A percentile compares a stretch with the other conserved stretches of the same genome.
phyloP scores from a whole-genome alignment of 2,797 vertebrate species.

The Lagocephalus sceleratus region DNA sequence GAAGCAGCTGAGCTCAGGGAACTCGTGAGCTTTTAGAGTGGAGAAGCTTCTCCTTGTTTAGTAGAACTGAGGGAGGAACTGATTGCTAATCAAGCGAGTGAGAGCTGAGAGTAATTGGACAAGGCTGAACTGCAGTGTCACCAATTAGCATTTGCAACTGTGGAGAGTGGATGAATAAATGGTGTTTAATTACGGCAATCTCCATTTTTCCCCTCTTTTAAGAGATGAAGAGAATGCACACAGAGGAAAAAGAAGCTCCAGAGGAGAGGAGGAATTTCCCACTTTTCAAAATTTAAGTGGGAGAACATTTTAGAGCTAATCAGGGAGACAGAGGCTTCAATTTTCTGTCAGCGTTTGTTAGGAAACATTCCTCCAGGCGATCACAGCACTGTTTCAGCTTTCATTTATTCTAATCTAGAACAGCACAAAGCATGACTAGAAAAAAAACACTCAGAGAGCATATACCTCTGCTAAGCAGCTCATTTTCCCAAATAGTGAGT shows the following conservation, averaged over 20 bases:
- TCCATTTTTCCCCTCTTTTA: constrained; percentile 41
- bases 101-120: constrained; percentile 69
- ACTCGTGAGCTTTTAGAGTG: constrained; percentile 28
- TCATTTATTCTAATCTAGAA: too few species aligned
- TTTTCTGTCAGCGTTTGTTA: not conserved
- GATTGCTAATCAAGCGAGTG: constrained; percentile 59
- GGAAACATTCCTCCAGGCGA: too few species aligned
- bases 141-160: constrained; percentile 70
- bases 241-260: not conserved
- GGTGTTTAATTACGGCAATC: constrained; percentile 63
- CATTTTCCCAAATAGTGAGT: too few species aligned
- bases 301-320: constrained; percentile 7
- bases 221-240: constrained; percentile 30
- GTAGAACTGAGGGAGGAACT: constrained; percentile 15
- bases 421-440: too few species aligned
- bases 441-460: too few species aligned
- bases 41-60: constrained; percentile 24
- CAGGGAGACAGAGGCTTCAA: not conserved
- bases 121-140: constrained; percentile 66
- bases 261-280: constrained; percentile 1
- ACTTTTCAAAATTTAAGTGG: constrained; percentile 14
- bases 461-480: too few species aligned
- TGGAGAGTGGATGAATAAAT: constrained; percentile 52
- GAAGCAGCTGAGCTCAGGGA: constrained; percentile 1
- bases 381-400: too few species aligned